phyloP scores from a whole-genome alignment of 2,797 vertebrate species.

The Cephalopachus bancanus region DNA sequence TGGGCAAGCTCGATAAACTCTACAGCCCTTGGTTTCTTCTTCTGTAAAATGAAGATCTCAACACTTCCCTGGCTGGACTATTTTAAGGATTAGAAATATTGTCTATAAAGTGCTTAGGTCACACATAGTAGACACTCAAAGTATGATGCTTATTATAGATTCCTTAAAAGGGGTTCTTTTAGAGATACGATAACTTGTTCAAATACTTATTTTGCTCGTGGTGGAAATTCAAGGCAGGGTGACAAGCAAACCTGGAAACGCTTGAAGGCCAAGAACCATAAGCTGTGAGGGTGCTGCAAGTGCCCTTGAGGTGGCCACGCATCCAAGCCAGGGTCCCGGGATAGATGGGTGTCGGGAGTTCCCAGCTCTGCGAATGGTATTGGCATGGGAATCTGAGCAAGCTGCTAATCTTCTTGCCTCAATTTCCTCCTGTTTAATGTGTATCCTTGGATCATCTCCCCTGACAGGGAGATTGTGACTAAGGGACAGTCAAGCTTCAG shows the following conservation, averaged over 20 bases:
- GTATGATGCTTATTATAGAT: not conserved
- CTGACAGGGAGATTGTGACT: conserved; percentile 60
- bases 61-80: not conserved
- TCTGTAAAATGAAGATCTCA: conserved; percentile 44
- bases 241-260: conserved; percentile 30
- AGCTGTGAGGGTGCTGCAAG: conserved; percentile 8
- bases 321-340: conserved; percentile 12
- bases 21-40: not conserved
- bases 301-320: not conserved
- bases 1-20: conserved; percentile 37
- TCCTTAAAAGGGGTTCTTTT: conserved; percentile 36
- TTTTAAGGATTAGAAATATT: conserved; percentile 52
- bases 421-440: conserved; percentile 69
- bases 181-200: conserved; percentile 51
- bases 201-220: conserved; percentile 60
- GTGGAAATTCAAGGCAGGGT: conserved; percentile 50
- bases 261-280: not conserved
- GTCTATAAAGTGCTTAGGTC: not conserved
- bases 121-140: not conserved
- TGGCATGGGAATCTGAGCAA: conserved; percentile 60
- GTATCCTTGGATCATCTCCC: conserved; percentile 56
- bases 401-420: conserved; percentile 71
- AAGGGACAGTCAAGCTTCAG: not conserved
- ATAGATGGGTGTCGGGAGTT: conserved; percentile 18
- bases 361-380: not conserved